These are phyloP conservation scores for Acanthurus lineatus DNA, from an alignment of 2,797 vertebrate genomes.

Conservation along the genomic window DNA sequence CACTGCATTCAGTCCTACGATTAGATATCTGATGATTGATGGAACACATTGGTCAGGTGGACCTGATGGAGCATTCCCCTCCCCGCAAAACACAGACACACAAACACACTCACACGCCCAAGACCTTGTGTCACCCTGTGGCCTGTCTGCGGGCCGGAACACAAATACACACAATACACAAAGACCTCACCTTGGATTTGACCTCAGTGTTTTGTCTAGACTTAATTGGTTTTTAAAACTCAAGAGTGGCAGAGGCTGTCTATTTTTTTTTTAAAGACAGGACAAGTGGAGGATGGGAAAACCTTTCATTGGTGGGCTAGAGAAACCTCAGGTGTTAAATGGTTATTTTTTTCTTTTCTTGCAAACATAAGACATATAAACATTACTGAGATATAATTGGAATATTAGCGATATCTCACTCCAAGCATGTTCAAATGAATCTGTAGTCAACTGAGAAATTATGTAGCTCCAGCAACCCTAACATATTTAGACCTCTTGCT, in stretches of 20 bases:
- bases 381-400: neutral
- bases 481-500: neutral
- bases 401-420: too few species aligned
- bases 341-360: neutral
- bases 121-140: slow-evolving; percentile 54
- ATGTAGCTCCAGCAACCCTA: neutral
- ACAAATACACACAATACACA: slow-evolving; percentile 19
- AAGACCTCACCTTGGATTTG: slow-evolving; percentile 69
- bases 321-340: neutral
- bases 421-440: neutral
- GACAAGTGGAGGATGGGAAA: neutral
- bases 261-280: slow-evolving; percentile 4
- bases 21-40: slow-evolving; percentile 53
- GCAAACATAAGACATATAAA: neutral
- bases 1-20: slow-evolving; percentile 51
- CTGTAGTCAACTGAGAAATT: too few species aligned
- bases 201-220: slow-evolving; percentile 59
- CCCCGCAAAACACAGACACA: neutral
- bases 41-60: slow-evolving; percentile 29
- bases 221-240: slow-evolving; percentile 39
- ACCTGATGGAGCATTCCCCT: neutral
- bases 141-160: slow-evolving; percentile 19
- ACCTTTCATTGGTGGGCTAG: too few species aligned
- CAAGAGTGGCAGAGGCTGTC: slow-evolving; percentile 3
- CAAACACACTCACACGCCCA: neutral